A percentile compares a stretch with the other conserved stretches of the same genome.
Evolutionary conservation across 2,113 vertebrate genomes (phyloP).

Genomic region (Mustela lutreola): DNA sequence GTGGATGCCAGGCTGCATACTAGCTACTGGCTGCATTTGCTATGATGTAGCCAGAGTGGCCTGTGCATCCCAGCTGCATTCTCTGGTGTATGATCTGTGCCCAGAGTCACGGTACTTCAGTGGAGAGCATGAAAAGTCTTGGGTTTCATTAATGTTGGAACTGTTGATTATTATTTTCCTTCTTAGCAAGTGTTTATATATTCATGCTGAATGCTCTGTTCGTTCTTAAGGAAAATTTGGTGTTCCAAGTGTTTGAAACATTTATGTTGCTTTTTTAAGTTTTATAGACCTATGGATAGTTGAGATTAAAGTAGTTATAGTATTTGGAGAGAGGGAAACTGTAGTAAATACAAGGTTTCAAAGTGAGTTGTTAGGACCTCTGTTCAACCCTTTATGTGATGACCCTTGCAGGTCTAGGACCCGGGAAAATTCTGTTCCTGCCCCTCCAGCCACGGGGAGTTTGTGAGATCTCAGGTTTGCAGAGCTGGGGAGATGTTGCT

Average conservation of each 20-base stretch:
- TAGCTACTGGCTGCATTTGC: background rate
- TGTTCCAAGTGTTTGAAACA: conserved; percentile 14
- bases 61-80: background rate
- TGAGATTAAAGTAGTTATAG: background rate
- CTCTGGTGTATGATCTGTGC: background rate
- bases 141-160: background rate
- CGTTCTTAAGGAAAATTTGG: background rate
- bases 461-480: background rate
- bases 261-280: background rate
- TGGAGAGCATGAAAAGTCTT: background rate
- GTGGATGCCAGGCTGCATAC: background rate
- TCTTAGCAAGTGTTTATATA: background rate
- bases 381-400: background rate
- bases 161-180: background rate
- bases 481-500: background rate
- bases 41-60: background rate
- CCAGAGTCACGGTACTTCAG: background rate
- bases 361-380: background rate
- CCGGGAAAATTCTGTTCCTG: background rate
- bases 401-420: background rate
- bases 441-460: background rate
- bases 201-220: background rate
- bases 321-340: background rate
- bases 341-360: conserved; percentile 9
- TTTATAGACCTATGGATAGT: background rate